Percentiles rank a stretch among this genome's conserved stretches.
Conservation (phyloP, 2,888 invertebrate genomes). For the Caenorhabditis zanzibari region DNA sequence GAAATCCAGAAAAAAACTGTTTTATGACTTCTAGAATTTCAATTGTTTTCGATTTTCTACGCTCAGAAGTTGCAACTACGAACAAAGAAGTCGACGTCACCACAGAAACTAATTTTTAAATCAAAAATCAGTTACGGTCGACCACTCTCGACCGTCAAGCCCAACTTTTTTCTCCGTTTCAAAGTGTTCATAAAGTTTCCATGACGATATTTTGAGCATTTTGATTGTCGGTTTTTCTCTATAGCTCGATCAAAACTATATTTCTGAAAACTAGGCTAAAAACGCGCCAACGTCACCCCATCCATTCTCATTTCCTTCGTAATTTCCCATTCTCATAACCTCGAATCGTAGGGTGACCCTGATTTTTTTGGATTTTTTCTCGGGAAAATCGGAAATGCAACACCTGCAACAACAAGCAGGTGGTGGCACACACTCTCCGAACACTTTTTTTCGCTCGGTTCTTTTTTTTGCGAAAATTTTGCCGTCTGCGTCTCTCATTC, state of each 20-base stretch:
- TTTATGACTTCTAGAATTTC: too few species aligned
- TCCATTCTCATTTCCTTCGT: not conserved
- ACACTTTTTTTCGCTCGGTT: not conserved
- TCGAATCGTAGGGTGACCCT: not conserved
- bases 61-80: too few species aligned
- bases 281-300: not conserved
- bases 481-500: not conserved
- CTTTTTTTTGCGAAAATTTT: not conserved
- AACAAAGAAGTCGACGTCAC: too few species aligned
- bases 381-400: constrained; percentile 1
- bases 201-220: too few species aligned
- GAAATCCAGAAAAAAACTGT: too few species aligned
- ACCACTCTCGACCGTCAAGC: too few species aligned
- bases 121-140: too few species aligned
- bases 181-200: not conserved
- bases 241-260: too few species aligned
- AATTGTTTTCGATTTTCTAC: too few species aligned
- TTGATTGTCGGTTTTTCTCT: too few species aligned
- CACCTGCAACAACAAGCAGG: constrained; percentile 15
- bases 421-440: constrained; percentile 13
- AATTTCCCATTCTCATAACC: constrained; percentile 14
- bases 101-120: too few species aligned
- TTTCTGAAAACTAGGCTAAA: not conserved
- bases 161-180: not conserved
- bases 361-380: not conserved